Percentiles rank a stretch among this genome's conserved stretches.
phyloP scores from a whole-genome alignment of 2,888 invertebrate species.

The Syrista parreyssii region DNA sequence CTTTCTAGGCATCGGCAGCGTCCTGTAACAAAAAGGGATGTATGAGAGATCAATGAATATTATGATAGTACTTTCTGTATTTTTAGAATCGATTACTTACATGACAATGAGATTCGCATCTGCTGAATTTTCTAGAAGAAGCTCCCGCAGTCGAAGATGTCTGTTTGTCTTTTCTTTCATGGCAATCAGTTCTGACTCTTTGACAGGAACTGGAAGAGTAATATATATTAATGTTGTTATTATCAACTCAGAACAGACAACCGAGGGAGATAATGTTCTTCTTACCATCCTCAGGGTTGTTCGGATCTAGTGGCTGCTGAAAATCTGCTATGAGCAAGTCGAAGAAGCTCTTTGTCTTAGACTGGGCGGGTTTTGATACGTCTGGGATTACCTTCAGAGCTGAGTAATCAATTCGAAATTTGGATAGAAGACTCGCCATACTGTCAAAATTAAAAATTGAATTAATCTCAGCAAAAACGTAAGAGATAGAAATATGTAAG shows the following conservation, averaged over 20 bases:
- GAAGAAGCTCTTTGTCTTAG: conserved; percentile 79
- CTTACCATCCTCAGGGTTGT: conserved; percentile 50
- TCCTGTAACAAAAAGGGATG: conserved; percentile 68
- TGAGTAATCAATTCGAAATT: conserved; percentile 94
- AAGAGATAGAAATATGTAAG: conserved; percentile 62
- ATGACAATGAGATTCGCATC: conserved; percentile 91
- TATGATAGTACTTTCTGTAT: background rate
- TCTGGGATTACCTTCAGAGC: conserved; percentile 92
- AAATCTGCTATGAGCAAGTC: conserved; percentile 79
- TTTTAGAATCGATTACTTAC: conserved; percentile 71
- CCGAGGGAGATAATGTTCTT: conserved; percentile 42
- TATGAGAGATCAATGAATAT: background rate
- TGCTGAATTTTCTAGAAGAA: conserved; percentile 87
- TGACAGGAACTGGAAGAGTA: conserved; percentile 59
- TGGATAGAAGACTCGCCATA: conserved; percentile 91
- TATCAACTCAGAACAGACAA: background rate
- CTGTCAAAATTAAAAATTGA: conserved; percentile 54
- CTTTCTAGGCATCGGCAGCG: conserved; percentile 92
- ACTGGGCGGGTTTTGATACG: conserved; percentile 83
- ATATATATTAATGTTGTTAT: conserved; percentile 6
- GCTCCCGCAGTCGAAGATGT: conserved; percentile 90
- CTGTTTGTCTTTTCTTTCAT: conserved; percentile 90
- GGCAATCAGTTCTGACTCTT: conserved; percentile 78
- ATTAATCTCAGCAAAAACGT: background rate
- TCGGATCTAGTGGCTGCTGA: conserved; percentile 46